Evolutionary conservation across 1,140 invertebrate genomes (phyloP), one percentile per base, ranked within the genome.

Genomic region (Chrysomallon squamiferum): DNA sequence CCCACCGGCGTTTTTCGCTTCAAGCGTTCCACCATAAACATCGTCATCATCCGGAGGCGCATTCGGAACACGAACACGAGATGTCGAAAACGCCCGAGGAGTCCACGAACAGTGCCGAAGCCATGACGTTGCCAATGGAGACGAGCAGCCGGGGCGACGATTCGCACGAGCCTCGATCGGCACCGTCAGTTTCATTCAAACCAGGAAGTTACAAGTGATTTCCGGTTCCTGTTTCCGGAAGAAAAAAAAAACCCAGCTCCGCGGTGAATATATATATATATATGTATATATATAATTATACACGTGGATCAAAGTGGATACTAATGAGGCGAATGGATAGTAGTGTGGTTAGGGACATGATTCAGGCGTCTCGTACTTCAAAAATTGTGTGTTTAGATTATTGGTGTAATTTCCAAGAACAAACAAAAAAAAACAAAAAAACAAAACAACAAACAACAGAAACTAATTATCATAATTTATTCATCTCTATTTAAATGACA

Each of bases 1-100:
- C 93, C 18, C 93, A 96, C 85, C 88, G 95, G 77, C 88, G 93
- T 66, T 95, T 95, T 86, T 84, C 93, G 62, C 86, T 95, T 72
- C 93, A 96, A 90, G 76, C 85, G 49, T 87, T 87, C 71, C 85
- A 86, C 71, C 81, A 86, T 65, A 84, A 85, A 58, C 81, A 85
- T 64, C 73, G 81, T 32, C 84, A 86, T 68, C 79, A 81, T 56
- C 79, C 80, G 59, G 73, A 77, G 57, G 76, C 84, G 29, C 71
- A 84, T 52, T 75, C 79, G 52, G 78, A 79, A 22, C 78, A 83
- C 65, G 80, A 82, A 49, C 78, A 84, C 63, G 79, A 82, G 69
- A 76, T 86, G 65, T 87, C 86, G 30, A 83, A 84, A 69, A 87
- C 86, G 47, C 86, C 86, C 4, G 87, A 87, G 69, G 87, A 87